Evolutionary conservation across 2,113 vertebrate species (phyloP).

Genomic region (Ginglymostoma cirratum): DNA sequence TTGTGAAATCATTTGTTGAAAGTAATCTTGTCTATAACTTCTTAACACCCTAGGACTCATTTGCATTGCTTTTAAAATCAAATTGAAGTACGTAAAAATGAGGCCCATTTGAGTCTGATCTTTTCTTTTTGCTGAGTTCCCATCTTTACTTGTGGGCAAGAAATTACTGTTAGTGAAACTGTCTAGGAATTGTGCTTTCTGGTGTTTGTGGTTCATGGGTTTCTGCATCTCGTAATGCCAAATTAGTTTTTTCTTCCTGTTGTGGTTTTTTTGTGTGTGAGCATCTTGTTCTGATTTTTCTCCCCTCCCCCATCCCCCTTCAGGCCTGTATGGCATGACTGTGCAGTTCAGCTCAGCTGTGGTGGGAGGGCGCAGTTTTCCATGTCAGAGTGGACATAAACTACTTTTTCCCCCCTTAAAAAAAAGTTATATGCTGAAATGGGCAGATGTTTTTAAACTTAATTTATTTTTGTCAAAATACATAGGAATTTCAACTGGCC

Average conservation of each 20-base stretch:
- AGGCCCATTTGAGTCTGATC: neutral
- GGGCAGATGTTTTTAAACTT: neutral
- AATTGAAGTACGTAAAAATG: neutral
- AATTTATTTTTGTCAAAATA: neutral
- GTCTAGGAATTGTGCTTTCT: conserved; percentile 8
- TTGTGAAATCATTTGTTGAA: neutral
- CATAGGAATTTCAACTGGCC: neutral
- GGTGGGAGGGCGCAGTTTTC: conserved; percentile 53
- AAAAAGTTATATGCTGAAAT: neutral
- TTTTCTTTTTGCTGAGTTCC: conserved; percentile 2
- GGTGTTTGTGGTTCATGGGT: neutral
- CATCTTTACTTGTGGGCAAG: neutral
- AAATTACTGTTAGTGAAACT: neutral
- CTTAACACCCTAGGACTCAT: neutral
- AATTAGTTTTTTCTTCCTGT: conserved; percentile 14
- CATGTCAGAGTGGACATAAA: conserved; percentile 33
- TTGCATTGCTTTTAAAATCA: neutral
- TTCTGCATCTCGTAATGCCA: neutral
- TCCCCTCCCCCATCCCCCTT: neutral
- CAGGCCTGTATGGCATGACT: conserved; percentile 60
- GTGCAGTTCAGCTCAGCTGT: conserved; percentile 59
- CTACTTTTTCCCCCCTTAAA: neutral
- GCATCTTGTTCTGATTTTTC: conserved; percentile 42
- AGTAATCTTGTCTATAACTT: neutral
- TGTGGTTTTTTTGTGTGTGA: neutral